These are phyloP conservation scores for Gymnarchus niloticus DNA, from an alignment of 2,113 vertebrate species.

Conservation along the genomic window DNA sequence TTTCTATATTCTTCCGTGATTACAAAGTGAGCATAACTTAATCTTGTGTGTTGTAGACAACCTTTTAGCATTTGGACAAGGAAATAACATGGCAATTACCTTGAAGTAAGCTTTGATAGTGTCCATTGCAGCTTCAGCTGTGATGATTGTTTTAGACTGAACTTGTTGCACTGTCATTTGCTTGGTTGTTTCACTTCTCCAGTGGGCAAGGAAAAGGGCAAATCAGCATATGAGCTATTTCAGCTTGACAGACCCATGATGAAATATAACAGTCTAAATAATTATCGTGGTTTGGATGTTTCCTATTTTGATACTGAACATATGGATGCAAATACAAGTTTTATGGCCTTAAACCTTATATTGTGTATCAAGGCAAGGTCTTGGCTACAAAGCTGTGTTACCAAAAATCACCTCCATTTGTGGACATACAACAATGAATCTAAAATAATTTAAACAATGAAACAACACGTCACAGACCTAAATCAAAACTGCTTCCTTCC, in stretches of 20 bases:
- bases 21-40: neutral
- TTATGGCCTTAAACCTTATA: neutral
- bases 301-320: neutral
- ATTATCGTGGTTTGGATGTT: neutral
- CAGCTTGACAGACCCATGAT: neutral
- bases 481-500: slow-evolving; percentile 42
- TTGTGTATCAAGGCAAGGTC: slow-evolving; percentile 10
- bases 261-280: neutral
- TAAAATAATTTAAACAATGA: slow-evolving; percentile 46
- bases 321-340: neutral
- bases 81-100: neutral
- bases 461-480: slow-evolving; percentile 35
- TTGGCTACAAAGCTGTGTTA: neutral
- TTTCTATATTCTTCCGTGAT: neutral
- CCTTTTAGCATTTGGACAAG: neutral
- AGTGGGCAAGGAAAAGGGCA: slow-evolving; percentile 20
- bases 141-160: neutral
- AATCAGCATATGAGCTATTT: slow-evolving; percentile 4
- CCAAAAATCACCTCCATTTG: neutral
- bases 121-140: neutral
- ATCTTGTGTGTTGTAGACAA: neutral
- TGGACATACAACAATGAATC: slow-evolving; percentile 38
- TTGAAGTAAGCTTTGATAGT: neutral
- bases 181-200: slow-evolving; percentile 59
- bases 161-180: slow-evolving; percentile 16